Percentiles rank a stretch among this genome's conserved stretches.
These are phyloP conservation scores for Lasioglossum oenotherae DNA, from an alignment of 2,888 invertebrate genomes.

Conservation along the genomic window DNA sequence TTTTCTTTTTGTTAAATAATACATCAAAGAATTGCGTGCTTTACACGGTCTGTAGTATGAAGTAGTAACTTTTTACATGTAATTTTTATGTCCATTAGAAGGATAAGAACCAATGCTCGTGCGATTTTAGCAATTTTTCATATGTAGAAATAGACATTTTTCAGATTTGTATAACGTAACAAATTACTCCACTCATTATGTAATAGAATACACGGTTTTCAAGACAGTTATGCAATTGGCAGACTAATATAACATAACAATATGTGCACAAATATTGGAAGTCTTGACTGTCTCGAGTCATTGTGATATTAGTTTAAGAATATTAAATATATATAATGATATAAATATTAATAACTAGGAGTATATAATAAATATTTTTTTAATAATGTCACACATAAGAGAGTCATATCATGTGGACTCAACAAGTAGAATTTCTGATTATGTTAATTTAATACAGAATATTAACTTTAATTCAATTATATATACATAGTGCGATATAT, in stretches of 20 bases:
- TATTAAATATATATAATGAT: conserved; percentile 70
- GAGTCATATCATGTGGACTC: conserved; percentile 75
- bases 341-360: conserved; percentile 70
- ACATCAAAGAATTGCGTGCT: conserved; percentile 44
- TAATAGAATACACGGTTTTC: conserved; percentile 58
- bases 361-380: conserved; percentile 73
- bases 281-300: conserved; percentile 82
- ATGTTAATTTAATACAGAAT: conserved; percentile 60
- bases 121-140: conserved; percentile 70
- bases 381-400: conserved; percentile 71
- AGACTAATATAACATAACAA: conserved; percentile 60
- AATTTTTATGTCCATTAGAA: conserved; percentile 67
- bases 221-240: conserved; percentile 57
- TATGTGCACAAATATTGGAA: conserved; percentile 78
- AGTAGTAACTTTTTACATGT: conserved; percentile 66
- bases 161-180: conserved; percentile 64
- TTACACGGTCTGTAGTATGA: conserved; percentile 52
- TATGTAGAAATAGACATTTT: conserved; percentile 64
- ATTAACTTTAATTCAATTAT: conserved; percentile 62
- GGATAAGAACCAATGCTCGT: conserved; percentile 57
- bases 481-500: conserved; percentile 62
- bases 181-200: conserved; percentile 58
- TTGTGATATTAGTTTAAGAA: conserved; percentile 83
- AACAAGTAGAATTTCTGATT: conserved; percentile 61
- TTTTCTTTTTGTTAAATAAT: conserved; percentile 47